phyloP scores from a whole-genome alignment of 2,113 vertebrate genomes.

The Periophthalmus modestus region DNA sequence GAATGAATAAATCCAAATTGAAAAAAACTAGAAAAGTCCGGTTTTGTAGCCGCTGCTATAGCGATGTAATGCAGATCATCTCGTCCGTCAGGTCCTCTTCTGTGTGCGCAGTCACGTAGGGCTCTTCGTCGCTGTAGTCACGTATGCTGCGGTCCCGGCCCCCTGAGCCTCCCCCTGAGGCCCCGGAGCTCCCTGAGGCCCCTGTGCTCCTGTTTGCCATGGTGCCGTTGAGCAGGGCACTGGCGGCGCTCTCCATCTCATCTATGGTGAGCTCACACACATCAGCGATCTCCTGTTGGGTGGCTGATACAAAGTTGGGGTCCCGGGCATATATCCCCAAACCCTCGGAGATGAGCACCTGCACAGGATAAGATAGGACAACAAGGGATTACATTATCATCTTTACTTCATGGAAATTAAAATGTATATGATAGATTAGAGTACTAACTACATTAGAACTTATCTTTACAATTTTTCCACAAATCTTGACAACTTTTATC shows the following conservation, averaged over 20 bases:
- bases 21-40: slow-evolving; percentile 41
- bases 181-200: slow-evolving; percentile 44
- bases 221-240: slow-evolving; percentile 87
- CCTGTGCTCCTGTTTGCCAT: slow-evolving; percentile 49
- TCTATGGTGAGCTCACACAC: slow-evolving; percentile 96
- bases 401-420: no score
- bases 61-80: slow-evolving; percentile 95
- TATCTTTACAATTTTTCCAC: no score
- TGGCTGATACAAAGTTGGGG: slow-evolving; percentile 92
- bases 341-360: slow-evolving; percentile 97
- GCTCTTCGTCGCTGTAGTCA: slow-evolving; percentile 94
- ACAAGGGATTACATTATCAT: neutral
- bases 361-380: neutral
- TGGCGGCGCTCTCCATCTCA: slow-evolving; percentile 98
- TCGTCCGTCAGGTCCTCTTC: slow-evolving; percentile 97
- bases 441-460: no score
- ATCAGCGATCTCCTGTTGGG: slow-evolving; percentile 93
- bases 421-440: no score
- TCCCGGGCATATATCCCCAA: slow-evolving; percentile 92
- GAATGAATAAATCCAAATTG: slow-evolving; percentile 31
- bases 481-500: no score
- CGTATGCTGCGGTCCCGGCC: slow-evolving; percentile 82
- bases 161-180: slow-evolving; percentile 20
- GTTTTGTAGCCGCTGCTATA: slow-evolving; percentile 81
- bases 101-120: slow-evolving; percentile 75